phyloP scores from a whole-genome alignment of 2,113 vertebrate species.

The Caracal caracal region DNA sequence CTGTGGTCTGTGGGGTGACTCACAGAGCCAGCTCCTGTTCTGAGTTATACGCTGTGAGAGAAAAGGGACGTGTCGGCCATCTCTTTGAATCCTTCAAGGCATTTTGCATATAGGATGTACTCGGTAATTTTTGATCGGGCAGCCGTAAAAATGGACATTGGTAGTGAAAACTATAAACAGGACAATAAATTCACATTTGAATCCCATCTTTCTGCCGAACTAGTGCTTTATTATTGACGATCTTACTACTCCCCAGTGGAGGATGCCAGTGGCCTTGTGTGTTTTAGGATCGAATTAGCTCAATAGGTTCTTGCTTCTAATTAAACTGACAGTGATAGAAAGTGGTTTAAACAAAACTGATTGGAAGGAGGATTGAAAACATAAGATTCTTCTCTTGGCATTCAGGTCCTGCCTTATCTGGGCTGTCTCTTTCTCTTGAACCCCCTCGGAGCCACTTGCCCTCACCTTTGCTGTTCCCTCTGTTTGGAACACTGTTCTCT shows the following conservation, averaged over 20 bases:
- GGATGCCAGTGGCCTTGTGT: not conserved
- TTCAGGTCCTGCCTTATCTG: not conserved
- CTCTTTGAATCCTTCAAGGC: not conserved
- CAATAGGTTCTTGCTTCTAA: not conserved
- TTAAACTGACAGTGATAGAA: not conserved
- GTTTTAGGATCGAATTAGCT: conserved; percentile 5
- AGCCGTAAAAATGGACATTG: not conserved
- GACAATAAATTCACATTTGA: not conserved
- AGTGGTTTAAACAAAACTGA: not conserved
- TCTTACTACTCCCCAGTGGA: not conserved
- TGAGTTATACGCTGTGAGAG: not conserved
- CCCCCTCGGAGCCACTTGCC: not conserved
- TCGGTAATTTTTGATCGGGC: not conserved
- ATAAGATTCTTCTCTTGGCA: not conserved
- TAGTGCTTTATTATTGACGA: not conserved
- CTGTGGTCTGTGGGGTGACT: not conserved
- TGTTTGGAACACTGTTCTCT: not conserved
- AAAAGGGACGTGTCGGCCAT: not conserved
- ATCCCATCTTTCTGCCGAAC: not conserved
- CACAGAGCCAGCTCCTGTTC: not conserved
- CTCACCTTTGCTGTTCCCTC: not conserved
- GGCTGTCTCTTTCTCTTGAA: not conserved
- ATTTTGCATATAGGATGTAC: not conserved
- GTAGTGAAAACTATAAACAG: not conserved
- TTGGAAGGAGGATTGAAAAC: not conserved